Conservation (phyloP, 1,140 invertebrate genomes). For the Drosophila melanogaster region DNA sequence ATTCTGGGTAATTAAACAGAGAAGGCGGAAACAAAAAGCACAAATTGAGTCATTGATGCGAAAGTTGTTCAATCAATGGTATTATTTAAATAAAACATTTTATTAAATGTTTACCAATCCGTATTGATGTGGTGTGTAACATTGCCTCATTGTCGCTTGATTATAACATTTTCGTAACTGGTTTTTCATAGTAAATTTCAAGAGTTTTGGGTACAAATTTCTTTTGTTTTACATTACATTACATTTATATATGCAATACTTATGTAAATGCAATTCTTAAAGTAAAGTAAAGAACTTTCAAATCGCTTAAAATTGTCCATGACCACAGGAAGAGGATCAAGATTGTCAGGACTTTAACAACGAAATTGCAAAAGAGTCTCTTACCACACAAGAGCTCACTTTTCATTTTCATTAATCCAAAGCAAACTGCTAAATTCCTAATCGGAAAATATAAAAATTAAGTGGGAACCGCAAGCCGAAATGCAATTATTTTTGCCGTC, state of each 20-base stretch:
- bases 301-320: background rate
- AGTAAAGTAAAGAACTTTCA: background rate
- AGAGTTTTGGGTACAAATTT: no score
- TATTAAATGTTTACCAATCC: background rate
- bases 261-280: background rate
- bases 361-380: background rate
- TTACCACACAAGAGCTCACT: background rate
- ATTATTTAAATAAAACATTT: background rate
- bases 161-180: no score
- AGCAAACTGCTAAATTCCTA: conserved; percentile 16
- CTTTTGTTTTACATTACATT: no score
- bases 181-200: no score
- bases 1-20: conserved; percentile 12
- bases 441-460: conserved; percentile 11
- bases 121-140: no score
- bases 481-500: conserved; percentile 52
- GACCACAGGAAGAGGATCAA: background rate
- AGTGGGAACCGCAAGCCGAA: conserved; percentile 35
- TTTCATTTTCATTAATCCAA: conserved; percentile 11
- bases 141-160: no score
- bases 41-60: conserved; percentile 5
- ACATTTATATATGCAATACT: no score
- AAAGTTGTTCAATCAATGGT: conserved; percentile 1
- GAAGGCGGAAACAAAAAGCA: background rate
- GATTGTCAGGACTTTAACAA: background rate